Conservation (phyloP, 2,888 invertebrate genomes). For the Hirtodrosophila alboralis region DNA sequence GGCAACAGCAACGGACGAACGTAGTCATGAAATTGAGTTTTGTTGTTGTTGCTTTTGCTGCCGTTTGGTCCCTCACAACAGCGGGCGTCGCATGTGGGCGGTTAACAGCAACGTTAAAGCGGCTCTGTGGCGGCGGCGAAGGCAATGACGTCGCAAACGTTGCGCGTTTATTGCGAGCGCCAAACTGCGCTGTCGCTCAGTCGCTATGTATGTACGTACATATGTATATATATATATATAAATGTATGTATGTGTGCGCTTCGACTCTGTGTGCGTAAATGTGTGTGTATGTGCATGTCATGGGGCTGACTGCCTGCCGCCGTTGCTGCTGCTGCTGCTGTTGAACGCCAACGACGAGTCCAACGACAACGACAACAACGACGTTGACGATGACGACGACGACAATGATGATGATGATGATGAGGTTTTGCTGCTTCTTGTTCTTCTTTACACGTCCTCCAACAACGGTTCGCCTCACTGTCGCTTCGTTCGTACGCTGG, state of each 20-base stretch:
- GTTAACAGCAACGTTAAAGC: conserved; percentile 62
- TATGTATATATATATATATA: conserved; percentile 33
- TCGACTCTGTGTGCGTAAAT: conserved; percentile 5
- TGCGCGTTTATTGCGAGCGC: conserved; percentile 66
- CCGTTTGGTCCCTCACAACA: conserved; percentile 51
- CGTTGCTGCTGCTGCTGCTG: conserved; percentile 45
- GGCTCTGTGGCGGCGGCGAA: conserved; percentile 41
- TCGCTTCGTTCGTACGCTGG: conserved; percentile 65
- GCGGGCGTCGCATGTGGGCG: conserved; percentile 70
- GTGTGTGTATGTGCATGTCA: conserved; percentile 47
- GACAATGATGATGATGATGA: conserved; percentile 47
- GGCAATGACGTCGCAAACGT: conserved; percentile 56
- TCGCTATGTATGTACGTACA: too few species aligned
- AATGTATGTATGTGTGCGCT: conserved; percentile 13
- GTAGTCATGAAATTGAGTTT: conserved; percentile 64
- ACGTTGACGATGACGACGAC: conserved; percentile 11
- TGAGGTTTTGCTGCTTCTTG: conserved; percentile 68
- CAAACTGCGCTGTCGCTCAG: conserved; percentile 60
- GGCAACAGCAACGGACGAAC: conserved; percentile 54
- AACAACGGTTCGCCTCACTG: conserved; percentile 57
- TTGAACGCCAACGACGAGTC: conserved; percentile 53
- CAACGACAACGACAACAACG: conserved; percentile 7
- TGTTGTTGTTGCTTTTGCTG: conserved; percentile 40
- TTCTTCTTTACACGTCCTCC: conserved; percentile 78
- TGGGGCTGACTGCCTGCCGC: conserved; percentile 58